Evolutionary conservation across 1,140 invertebrate genomes (phyloP), one percentile per base, ranked within the genome.

Genomic region (Cherax destructor): DNA sequence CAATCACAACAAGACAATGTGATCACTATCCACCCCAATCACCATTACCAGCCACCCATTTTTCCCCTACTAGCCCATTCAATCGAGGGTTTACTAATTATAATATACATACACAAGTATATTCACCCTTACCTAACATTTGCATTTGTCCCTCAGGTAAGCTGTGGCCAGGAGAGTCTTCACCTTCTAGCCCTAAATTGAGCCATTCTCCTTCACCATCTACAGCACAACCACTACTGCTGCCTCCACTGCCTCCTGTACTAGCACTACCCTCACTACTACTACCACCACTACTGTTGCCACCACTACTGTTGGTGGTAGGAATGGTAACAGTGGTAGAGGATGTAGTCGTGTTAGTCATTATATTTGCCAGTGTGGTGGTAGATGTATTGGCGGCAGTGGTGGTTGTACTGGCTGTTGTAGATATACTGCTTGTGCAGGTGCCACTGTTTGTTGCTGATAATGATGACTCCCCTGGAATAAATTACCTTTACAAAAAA

Each of bases 101-200:
- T 13, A 56, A 56, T 10, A 56, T 56, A 56, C 7, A 1, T 56
- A 56, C 52, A 13, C 13, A 56, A 13, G 65, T 69, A 13, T 74
- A 30, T 74, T n/a, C 24, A 30, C 21, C 47, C 72, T 84, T 78
- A 90, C 88, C 88, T 77, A 90, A 65, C 88, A 90, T 90, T 47
- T 90, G 88, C 88, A 90, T 90, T 30, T 90, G 88, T 47, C 88
- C 88, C 56, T 90, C 88, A n/a, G 88, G 88, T 41, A 90, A 72
- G 11, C 80, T 90, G 52, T 83, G 88, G 24, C 69, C 88, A 16
- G 88, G 88, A 47, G 88, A 90, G 21, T 90, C 88, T 78, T 77
- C 88, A 5, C 80, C 72, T 47, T 84, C 79, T 5, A 90, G 81
- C 76, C 88, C 81, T 18, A 90, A 49, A 61, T 90, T 90, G 3